Conservation (phyloP, 2,113 vertebrate species). For the Hippoglossus stenolepis region DNA sequence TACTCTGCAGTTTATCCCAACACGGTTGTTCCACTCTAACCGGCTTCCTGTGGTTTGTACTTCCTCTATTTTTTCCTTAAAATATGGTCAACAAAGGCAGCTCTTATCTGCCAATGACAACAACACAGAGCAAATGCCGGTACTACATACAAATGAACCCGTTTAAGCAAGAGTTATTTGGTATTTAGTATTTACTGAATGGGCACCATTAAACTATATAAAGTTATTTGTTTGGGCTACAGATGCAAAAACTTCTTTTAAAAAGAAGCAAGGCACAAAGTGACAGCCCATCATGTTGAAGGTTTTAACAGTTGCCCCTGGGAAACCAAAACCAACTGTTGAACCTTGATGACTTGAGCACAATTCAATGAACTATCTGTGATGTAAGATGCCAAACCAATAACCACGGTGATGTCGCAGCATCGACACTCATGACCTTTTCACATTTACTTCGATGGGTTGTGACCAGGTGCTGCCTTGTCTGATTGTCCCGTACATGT, state of each 20-base stretch:
- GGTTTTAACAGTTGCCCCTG: slow-evolving; percentile 11
- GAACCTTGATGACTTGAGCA: slow-evolving; percentile 19
- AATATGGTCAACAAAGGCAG: slow-evolving; percentile 22
- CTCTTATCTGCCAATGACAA: slow-evolving; percentile 1
- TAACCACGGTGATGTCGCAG: slow-evolving; percentile 6
- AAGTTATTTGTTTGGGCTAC: no score
- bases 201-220: background rate
- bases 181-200: background rate
- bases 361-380: slow-evolving; percentile 23
- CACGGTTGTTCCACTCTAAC: slow-evolving; percentile 38
- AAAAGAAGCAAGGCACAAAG: background rate
- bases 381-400: slow-evolving; percentile 41
- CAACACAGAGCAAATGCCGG: background rate
- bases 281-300: background rate
- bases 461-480: slow-evolving; percentile 37
- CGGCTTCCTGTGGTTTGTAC: slow-evolving; percentile 44
- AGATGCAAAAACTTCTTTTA: background rate
- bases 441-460: slow-evolving; percentile 41
- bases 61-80: slow-evolving; percentile 21
- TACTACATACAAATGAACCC: background rate
- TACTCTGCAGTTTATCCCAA: slow-evolving; percentile 19
- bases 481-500: slow-evolving; percentile 5
- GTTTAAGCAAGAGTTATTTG: background rate
- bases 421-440: slow-evolving; percentile 29
- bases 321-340: slow-evolving; percentile 2